Evolutionary conservation across 2,888 invertebrate species (phyloP), one percentile per base, ranked within the genome.

Genomic region (Leptodirus hochenwartii): DNA sequence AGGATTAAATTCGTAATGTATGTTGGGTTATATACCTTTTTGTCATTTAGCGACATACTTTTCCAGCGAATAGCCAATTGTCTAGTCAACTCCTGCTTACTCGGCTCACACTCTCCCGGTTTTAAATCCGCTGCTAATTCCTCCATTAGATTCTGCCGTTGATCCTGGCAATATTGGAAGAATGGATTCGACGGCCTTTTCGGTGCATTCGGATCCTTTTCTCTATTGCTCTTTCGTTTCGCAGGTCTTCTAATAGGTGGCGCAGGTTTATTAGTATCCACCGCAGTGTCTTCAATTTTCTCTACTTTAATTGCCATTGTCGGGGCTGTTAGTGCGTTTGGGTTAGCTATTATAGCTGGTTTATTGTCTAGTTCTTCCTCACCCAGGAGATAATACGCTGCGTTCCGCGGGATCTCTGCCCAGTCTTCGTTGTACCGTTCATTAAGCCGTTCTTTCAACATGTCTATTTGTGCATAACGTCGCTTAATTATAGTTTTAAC

Each of bases 171-270:
- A 51, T 76, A 79, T 54, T 78, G 76, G 45, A 79, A 77, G 53
- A 78, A 78, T 27, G 79, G 78, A 63, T 79, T 79, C 30, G 77
- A 76, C 2, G 78, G 78, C 39, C 77, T 64, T 47, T 79, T 79
- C 1, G 79, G 78, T 27, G 77, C 77, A 54, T 76, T 75, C 1
- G 77, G 77, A 54, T 78, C 79, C 43, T 56, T 56, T 41, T 66
- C 65, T 51, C 67, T 68, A 23, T 54, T 45, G 9, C 59, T 61
- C 56, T 72, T 76, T 40, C 66, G 54, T 46, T 68, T 68, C 5
- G 62, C 56, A 32, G 62, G 49, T 33, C 49, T 52, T 40, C 56
- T 57, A 39, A 46, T 49, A 4, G 38, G 25, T 35, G 45, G 46
- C 32, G 47, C 50, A 23, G 45, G 36, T 39, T 52, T 53, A 23